Conservation (phyloP, 2,113 vertebrate genomes). For the Illadopsis cleaveri region DNA sequence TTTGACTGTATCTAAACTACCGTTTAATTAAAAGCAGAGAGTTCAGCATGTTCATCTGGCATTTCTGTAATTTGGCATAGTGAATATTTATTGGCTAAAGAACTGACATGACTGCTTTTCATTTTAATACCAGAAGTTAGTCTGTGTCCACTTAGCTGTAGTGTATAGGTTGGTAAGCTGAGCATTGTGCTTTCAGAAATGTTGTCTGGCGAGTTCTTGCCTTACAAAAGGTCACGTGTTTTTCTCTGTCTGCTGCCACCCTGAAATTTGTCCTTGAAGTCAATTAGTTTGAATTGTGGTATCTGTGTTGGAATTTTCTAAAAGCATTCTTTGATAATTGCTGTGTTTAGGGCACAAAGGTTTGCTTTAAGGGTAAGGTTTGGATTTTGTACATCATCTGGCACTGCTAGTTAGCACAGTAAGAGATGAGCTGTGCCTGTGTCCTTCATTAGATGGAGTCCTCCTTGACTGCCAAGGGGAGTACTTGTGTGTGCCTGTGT, state of each 20-base stretch:
- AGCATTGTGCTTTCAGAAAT: not conserved
- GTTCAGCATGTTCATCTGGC: not conserved
- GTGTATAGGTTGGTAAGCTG: not conserved
- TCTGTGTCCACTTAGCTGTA: not conserved
- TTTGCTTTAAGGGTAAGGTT: not conserved
- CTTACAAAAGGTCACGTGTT: not conserved
- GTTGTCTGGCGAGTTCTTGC: not conserved
- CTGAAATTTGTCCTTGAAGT: not conserved
- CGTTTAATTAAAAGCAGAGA: not conserved
- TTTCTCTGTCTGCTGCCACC: not conserved
- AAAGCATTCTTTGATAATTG: not conserved
- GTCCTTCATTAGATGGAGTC: not conserved
- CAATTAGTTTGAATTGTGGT: not conserved
- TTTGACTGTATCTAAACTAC: conserved; percentile 5
- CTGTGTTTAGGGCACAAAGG: not conserved
- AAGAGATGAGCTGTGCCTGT: not conserved
- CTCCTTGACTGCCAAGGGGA: not conserved
- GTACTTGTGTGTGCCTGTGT: not conserved
- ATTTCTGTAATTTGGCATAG: not conserved
- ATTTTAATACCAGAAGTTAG: not conserved
- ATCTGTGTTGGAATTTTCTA: not conserved
- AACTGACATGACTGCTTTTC: not conserved
- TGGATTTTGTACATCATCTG: not conserved
- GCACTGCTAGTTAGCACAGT: not conserved
- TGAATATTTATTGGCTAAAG: not conserved